Evolutionary conservation across 2,888 invertebrate species (phyloP), one percentile per base, ranked within the genome.

Genomic region (Callimorpha dominula): DNA sequence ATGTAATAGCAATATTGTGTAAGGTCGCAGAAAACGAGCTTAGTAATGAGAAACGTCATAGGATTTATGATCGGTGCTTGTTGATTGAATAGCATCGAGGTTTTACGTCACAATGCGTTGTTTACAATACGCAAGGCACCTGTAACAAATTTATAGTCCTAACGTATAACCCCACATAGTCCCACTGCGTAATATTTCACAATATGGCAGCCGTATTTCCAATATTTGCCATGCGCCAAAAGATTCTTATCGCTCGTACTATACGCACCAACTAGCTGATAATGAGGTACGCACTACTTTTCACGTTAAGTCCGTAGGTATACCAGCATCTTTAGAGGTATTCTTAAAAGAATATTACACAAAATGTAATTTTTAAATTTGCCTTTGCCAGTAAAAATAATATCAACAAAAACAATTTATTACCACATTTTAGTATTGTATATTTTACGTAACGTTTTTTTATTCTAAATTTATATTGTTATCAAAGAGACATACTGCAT

Each of bases 1-100:
- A 80, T 52, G 67, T 64, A 75, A 74, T 73, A 76, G 65, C 69
- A 72, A 75, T 77, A 72, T 81, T 82, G 71, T 70, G 75, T 78
- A 80, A 85, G 57, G 64, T 70, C 31, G 72, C 64, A 62, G 62
- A 81, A 84, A 81, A 77, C 63, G 70, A 50, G 31, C 70, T 60
- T 77, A 68, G 73, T 81, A 81, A 76, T 73, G 71, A 78, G 74
- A 74, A 15, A 67, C 50, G 42, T 11, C 40, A 50, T 42, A 42
- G 52, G 49, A 20, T 20, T n/a, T 43, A 43, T 64, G 43, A 49
- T 46, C 70, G 72, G 65, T 81, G 68, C 43, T 54, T 78, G 68
- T 73, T 71, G 74, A 73, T 70, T 20, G 70, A 68, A 57, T 66
- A 57, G 49, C 66, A 68, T 66, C 49, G 46, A 67, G 67, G 71